Evolutionary conservation across 1,140 invertebrate species (phyloP).

Genomic region (Hylyphantes graminicola): DNA sequence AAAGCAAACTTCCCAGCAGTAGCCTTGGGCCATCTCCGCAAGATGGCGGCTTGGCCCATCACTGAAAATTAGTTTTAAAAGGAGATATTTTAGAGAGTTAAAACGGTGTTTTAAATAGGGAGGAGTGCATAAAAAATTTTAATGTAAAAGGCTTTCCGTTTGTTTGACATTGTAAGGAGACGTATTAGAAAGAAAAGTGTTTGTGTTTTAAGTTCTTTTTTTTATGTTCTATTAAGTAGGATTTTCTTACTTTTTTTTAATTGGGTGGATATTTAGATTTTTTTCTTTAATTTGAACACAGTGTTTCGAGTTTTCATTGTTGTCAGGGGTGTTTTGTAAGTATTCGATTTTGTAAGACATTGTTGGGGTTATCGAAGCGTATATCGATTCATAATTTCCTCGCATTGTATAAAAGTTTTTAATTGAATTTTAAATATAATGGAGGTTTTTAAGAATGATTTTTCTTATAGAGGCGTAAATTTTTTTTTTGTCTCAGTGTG

Average conservation of each 20-base stretch:
- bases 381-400: not conserved
- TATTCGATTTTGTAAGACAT: not conserved
- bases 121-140: slow-evolving; percentile 5
- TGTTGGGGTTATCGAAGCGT: slow-evolving; percentile 5
- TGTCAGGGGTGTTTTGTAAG: not conserved
- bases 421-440: not conserved
- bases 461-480: too few relatives aligned
- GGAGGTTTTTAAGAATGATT: not conserved
- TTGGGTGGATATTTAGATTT: not conserved
- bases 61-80: slow-evolving; percentile 53
- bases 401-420: too few relatives aligned
- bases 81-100: slow-evolving; percentile 12
- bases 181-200: slow-evolving; percentile 39
- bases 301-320: not conserved
- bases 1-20: slow-evolving; percentile 47
- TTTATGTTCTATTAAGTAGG: not conserved
- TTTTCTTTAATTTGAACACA: not conserved
- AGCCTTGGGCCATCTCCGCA: not conserved
- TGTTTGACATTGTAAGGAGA: slow-evolving; percentile 33
- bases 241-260: not conserved
- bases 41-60: slow-evolving; percentile 1
- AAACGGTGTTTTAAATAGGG: not conserved
- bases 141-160: slow-evolving; percentile 9
- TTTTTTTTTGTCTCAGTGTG: too few relatives aligned
- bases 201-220: slow-evolving; percentile 18